Percentiles rank a stretch among this genome's conserved stretches.
phyloP scores from a whole-genome alignment of 2,113 vertebrate genomes.

The Phodopus roborovskii region DNA sequence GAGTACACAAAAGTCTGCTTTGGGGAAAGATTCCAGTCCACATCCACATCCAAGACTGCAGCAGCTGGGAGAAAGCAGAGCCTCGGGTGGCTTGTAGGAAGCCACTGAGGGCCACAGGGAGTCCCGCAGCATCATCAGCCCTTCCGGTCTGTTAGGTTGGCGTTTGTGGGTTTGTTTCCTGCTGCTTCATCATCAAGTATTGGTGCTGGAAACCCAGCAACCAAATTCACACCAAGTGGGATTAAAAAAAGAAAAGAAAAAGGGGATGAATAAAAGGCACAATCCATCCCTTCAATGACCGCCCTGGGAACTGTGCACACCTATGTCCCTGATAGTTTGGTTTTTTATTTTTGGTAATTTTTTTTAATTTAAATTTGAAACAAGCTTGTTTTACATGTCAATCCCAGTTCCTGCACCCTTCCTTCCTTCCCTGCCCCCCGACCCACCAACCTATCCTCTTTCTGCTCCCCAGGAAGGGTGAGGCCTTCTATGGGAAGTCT shows the following conservation, averaged over 20 bases:
- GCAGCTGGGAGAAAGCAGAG: background rate
- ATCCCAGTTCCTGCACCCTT: too few relatives aligned
- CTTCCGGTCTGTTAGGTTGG: background rate
- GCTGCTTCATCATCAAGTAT: background rate
- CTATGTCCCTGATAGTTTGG: background rate
- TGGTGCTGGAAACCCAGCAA: background rate
- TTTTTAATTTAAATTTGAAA: too few relatives aligned
- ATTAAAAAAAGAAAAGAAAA: background rate
- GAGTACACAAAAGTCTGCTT: background rate
- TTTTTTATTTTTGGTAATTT: too few relatives aligned
- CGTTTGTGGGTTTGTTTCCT: background rate
- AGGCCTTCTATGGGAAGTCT: too few relatives aligned
- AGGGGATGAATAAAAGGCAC: background rate
- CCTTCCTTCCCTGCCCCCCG: too few relatives aligned
- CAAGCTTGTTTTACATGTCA: too few relatives aligned
- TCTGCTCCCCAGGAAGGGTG: too few relatives aligned
- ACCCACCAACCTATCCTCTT: too few relatives aligned
- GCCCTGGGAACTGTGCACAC: background rate
- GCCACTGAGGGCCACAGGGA: background rate
- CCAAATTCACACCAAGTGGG: background rate
- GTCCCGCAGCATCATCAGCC: background rate
- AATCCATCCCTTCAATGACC: background rate
- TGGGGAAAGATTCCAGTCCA: background rate
- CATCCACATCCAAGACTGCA: too few relatives aligned
- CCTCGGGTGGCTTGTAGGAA: background rate